These are phyloP conservation scores for Pelodiscus sinensis DNA, from an alignment of 2,113 vertebrate genomes.

Conservation along the genomic window DNA sequence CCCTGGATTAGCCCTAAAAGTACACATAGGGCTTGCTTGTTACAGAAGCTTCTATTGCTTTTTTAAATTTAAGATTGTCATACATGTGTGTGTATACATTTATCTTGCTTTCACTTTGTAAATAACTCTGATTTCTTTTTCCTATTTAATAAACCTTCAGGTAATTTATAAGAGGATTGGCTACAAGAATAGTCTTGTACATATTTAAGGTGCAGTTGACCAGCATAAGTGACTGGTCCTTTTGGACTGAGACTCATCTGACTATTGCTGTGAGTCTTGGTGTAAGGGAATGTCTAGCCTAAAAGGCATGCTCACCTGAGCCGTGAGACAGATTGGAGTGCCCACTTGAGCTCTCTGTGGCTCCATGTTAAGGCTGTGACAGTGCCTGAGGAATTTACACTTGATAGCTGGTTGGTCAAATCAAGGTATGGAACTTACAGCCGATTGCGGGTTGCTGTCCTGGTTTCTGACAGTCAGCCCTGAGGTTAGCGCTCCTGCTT, in stretches of 20 bases:
- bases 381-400: background rate
- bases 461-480: background rate
- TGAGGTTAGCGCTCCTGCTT: background rate
- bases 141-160: background rate
- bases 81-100: background rate
- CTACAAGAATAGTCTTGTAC: background rate
- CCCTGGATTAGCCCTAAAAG: background rate
- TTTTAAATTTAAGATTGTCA: background rate
- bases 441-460: background rate
- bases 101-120: background rate
- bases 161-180: background rate
- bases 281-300: background rate
- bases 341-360: background rate
- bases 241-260: background rate
- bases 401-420: background rate
- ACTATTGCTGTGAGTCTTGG: background rate
- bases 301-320: background rate
- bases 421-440: background rate
- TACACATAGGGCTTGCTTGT: background rate
- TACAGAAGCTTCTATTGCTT: background rate
- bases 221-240: background rate
- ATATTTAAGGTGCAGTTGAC: background rate
- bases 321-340: background rate
- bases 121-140: background rate
- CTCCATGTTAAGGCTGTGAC: background rate